These are phyloP conservation scores for Sphaerophoria taeniata DNA, from an alignment of 2,888 invertebrate species.

Conservation along the genomic window DNA sequence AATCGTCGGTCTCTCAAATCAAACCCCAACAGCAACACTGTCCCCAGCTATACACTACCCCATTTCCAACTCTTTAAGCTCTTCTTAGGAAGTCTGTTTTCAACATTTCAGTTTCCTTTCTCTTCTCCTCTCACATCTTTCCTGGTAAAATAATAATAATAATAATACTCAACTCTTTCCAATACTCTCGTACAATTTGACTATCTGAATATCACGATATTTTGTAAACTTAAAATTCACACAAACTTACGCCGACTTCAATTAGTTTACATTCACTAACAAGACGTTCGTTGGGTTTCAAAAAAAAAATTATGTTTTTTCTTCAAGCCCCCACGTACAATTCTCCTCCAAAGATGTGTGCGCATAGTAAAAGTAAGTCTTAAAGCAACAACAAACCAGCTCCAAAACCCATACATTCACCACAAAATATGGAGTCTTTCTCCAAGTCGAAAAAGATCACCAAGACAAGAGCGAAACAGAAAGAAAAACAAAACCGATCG, in stretches of 20 bases:
- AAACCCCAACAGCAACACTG: conserved; percentile 43
- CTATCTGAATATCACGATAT: conserved; percentile 48
- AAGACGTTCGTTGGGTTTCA: conserved; percentile 59
- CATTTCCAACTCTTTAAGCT: conserved; percentile 47
- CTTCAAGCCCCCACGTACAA: conserved; percentile 38
- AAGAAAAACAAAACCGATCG: conserved; percentile 49
- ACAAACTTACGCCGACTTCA: conserved; percentile 55
- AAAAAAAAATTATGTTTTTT: not conserved
- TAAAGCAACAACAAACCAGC: conserved; percentile 35
- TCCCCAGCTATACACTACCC: not conserved
- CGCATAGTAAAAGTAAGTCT: conserved; percentile 58
- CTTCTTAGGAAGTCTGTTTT: conserved; percentile 67
- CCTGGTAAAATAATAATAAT: conserved; percentile 14
- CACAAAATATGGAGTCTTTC: not conserved
- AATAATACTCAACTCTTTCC: conserved; percentile 34
- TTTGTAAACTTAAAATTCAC: conserved; percentile 30
- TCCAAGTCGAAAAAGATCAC: conserved; percentile 23
- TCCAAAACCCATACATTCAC: conserved; percentile 47
- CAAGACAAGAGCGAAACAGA: conserved; percentile 21
- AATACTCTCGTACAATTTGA: conserved; percentile 43
- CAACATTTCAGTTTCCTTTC: conserved; percentile 55
- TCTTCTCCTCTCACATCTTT: conserved; percentile 10
- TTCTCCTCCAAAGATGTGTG: conserved; percentile 47
- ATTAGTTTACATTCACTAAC: conserved; percentile 73
- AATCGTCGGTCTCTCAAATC: not conserved